Conservation (phyloP, 2,797 vertebrate genomes). For the Paratrypauchen microcephalus region DNA sequence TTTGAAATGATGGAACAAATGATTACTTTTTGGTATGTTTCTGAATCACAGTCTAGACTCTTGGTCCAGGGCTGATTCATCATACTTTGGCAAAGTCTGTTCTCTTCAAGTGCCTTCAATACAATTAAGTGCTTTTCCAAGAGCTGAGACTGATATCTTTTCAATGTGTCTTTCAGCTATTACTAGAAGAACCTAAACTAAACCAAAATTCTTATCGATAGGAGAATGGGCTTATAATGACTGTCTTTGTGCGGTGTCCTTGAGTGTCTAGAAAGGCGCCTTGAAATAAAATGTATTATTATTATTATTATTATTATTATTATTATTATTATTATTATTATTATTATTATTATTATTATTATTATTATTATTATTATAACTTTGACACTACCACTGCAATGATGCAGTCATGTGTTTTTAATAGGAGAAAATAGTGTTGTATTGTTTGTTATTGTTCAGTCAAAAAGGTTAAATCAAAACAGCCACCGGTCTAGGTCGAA, state of each 20-base stretch:
- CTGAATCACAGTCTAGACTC: not conserved
- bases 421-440: no score
- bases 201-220: not conserved
- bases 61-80: not conserved
- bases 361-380: no score
- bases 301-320: no score
- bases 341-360: no score
- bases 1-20: conserved; percentile 3
- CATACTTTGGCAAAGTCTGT: conserved; percentile 4
- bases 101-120: not conserved
- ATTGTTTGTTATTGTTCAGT: not conserved
- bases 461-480: not conserved
- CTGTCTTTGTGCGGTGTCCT: no score
- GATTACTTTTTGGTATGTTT: conserved; percentile 7
- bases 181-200: conserved; percentile 9
- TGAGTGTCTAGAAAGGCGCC: no score
- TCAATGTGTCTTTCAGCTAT: conserved; percentile 36
- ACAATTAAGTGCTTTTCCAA: conserved; percentile 24
- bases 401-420: no score
- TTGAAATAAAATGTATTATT: no score
- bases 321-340: no score
- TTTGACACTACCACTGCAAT: not conserved
- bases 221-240: not conserved
- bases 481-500: not conserved
- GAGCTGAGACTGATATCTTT: conserved; percentile 21